phyloP scores from a whole-genome alignment of 2,797 vertebrate genomes.

The Sebastes nivosus region DNA sequence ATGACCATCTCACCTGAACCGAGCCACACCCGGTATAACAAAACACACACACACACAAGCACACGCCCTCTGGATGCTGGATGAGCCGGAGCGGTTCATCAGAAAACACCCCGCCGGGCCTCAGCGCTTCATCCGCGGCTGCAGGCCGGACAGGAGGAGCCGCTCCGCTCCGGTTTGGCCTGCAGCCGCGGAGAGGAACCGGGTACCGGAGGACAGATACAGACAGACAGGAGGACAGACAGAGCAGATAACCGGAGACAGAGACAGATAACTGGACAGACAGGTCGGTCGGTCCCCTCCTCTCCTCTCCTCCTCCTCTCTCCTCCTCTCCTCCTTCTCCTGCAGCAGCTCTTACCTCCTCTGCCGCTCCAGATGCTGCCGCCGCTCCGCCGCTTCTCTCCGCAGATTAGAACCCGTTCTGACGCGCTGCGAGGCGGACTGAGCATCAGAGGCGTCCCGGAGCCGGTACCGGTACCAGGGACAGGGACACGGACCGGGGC shows the following conservation, averaged over 20 bases:
- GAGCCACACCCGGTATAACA: constrained; percentile 15
- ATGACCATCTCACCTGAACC: constrained; percentile 5
- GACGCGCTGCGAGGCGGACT: constrained; percentile 28
- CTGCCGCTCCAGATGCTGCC: constrained; percentile 44
- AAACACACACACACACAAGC: not conserved
- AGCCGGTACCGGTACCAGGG: no score
- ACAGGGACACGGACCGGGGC: no score
- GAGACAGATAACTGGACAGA: not conserved
- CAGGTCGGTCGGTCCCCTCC: not conserved
- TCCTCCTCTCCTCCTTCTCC: constrained; percentile 4
- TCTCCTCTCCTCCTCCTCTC: constrained; percentile 28
- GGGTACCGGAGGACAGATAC: not conserved
- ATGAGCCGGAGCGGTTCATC: not conserved
- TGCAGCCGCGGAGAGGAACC: not conserved
- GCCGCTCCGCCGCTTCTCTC: constrained; percentile 26
- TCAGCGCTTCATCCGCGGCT: constrained; percentile 8
- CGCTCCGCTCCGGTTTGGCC: not conserved
- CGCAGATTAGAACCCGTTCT: not conserved
- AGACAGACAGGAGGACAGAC: not conserved
- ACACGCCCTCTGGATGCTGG: no score
- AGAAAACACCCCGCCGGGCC: constrained; percentile 16
- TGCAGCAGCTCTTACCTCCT: constrained; percentile 42
- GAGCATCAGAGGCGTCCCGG: constrained; percentile 23
- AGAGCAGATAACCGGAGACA: not conserved
- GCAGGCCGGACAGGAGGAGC: constrained; percentile 1